phyloP scores from a whole-genome alignment of 2,888 invertebrate genomes.

The Orthosia cruda region DNA sequence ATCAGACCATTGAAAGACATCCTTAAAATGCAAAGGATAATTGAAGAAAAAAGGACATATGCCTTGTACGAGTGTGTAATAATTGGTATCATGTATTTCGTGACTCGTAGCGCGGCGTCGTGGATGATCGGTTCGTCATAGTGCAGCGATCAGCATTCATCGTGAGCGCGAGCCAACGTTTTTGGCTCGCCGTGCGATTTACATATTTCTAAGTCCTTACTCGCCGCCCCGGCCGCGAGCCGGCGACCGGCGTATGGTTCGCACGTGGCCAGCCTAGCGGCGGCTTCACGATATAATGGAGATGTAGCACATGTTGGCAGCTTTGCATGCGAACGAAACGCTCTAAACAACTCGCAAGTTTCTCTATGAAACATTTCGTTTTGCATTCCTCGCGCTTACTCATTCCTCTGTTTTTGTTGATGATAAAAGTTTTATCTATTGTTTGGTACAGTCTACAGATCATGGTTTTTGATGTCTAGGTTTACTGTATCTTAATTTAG shows the following conservation, averaged over 20 bases:
- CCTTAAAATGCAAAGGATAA: conserved; percentile 30
- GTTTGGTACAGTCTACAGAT: neutral
- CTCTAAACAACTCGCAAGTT: conserved; percentile 65
- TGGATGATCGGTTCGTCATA: conserved; percentile 77
- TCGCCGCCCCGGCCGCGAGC: conserved; percentile 50
- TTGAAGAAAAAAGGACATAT: conserved; percentile 35
- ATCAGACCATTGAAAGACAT: conserved; percentile 5
- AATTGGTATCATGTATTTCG: conserved; percentile 68
- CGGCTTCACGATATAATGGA: conserved; percentile 75
- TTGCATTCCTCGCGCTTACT: conserved; percentile 44
- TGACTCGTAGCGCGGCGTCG: conserved; percentile 70
- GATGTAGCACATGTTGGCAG: conserved; percentile 76
- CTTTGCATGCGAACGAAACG: conserved; percentile 75
- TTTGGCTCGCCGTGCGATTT: conserved; percentile 84
- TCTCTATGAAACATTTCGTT: conserved; percentile 62
- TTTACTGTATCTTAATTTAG: neutral
- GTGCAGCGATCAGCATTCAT: conserved; percentile 77
- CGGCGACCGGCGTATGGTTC: conserved; percentile 72
- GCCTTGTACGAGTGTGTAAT: conserved; percentile 43
- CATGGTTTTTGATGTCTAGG: neutral
- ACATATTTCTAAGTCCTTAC: conserved; percentile 82
- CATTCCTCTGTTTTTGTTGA: conserved; percentile 41
- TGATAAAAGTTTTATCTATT: conserved; percentile 33
- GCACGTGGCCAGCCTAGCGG: conserved; percentile 82
- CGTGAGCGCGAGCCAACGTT: conserved; percentile 77